phyloP scores from a whole-genome alignment of 2,888 invertebrate genomes.

The Caenorhabditis auriculariae region DNA sequence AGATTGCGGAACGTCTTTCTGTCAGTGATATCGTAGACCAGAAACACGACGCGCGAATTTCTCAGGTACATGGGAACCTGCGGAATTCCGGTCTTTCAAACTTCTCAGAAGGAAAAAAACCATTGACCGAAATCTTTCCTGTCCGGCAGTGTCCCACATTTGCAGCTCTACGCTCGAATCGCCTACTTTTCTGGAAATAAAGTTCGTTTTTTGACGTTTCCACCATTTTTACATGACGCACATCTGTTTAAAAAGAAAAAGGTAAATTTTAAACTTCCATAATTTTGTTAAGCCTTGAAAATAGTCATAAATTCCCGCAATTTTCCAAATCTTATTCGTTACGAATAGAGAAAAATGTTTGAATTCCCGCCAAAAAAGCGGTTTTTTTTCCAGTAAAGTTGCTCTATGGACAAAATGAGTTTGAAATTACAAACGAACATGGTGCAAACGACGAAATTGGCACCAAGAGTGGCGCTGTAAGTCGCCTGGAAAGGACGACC shows the following conservation, averaged over 20 bases:
- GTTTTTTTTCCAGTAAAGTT: no score
- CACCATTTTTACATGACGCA: no score
- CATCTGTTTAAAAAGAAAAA: no score
- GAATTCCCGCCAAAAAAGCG: no score
- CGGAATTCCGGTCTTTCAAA: no score
- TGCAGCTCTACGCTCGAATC: slow-evolving; percentile 19
- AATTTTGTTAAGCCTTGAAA: no score
- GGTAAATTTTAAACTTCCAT: no score
- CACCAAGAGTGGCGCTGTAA: slow-evolving; percentile 36
- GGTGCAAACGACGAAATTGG: slow-evolving; percentile 32
- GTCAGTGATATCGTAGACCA: slow-evolving; percentile 50
- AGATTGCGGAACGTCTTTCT: slow-evolving; percentile 37
- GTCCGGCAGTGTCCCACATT: slow-evolving; percentile 45
- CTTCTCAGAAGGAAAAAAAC: slow-evolving; percentile 9
- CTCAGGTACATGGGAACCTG: slow-evolving; percentile 46
- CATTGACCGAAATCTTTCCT: slow-evolving; percentile 45
- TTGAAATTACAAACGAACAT: slow-evolving; percentile 7
- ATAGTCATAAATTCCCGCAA: no score
- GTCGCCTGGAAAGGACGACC: slow-evolving; percentile 34
- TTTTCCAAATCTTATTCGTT: no score
- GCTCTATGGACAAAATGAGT: no score
- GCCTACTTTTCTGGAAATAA: slow-evolving; percentile 1
- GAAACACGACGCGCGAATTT: slow-evolving; percentile 33
- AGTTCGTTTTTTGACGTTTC: no score
- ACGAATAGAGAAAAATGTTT: no score